Base-by-base conservation (phyloP, 2,888 invertebrate genomes). In the Drosophila infuscata region DNA sequence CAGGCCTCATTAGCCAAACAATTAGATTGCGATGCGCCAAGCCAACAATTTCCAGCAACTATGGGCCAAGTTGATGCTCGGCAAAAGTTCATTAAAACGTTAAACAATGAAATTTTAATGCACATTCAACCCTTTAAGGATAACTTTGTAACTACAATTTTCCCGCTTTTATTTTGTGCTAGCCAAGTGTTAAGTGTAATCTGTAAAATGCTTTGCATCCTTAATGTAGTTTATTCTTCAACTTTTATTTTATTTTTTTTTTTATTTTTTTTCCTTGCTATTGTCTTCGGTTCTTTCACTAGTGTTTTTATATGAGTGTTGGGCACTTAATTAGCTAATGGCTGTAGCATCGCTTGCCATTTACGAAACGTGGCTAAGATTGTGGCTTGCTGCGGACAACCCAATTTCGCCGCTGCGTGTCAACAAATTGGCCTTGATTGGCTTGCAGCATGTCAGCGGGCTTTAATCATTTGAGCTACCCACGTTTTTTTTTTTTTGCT, bases 291-390 rank as follows among this genome's bases (percentile, higher is more conserved):
- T 61, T 56, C 35, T 48, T 29, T 29, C 41, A 15, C 49, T 15
- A 53, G 41, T 71, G 36, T 25, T 25, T 51, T 54, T 25, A 25
- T 46, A 36, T 57, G 48, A 46, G 64, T n/a, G 74, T 68, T 70
- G 69, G 65, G 64, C 52, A 58, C 75, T 76, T 81, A 88, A 85
- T 85, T 85, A 88, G 79, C 83, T 77, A 79, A 86, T 86, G 89
- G 81, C 60, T 57, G 73, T 69, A 53, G 59, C 65, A 61, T 5
- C 65, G 51, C 29, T 69, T 69, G 68, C 32, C 61, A 51, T 75
- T 68, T 73, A 83, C 81, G 74, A 74, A 88, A 71, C 56, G 41
- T 63, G 59, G 73, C 75, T 71, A 76, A 74, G 69, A 68, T 29
- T 64, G 61, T 58, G n/a, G n/a, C 32, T 30, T 9, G 9, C 20